Evolutionary conservation across 2,113 vertebrate species (phyloP), one percentile per base, ranked within the genome.

Genomic region (Rhipidura dahli): DNA sequence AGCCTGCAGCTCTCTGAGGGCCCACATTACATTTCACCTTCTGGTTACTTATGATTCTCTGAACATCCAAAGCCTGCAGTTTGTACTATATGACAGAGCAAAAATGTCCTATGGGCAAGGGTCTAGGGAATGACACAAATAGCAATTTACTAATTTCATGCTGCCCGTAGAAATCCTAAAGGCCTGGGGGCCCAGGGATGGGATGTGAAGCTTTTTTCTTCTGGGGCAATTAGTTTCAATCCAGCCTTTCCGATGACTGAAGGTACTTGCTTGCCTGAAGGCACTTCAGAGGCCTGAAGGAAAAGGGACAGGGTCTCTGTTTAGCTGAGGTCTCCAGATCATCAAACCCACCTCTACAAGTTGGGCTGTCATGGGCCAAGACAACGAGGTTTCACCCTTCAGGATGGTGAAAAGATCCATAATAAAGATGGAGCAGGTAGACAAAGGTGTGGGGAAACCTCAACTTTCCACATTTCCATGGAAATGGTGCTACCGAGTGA

Each of bases 111-210:
- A 24, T 93, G 89, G 87, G 59, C 83, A 94, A 78, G 57, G 90
- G 86, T 76, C 95, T 94, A 81, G 94, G 88, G 90, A 91, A 93
- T 81, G 89, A 87, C 76, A 96, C 83, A 95, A 95, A 95, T 5
- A 92, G 72, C 85, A 89, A 85, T 85, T 95, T 87, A 49, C 56
- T 96, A 11, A 71, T 87, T 97, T 90, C 78, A 39, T 54, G 79
- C 90, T 94, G 69, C 76, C 71, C 1, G 5, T 11, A 86, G 82
- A 83, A 81, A 61, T 66, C 63, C 82, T 69, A 16, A 90, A 73
- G 91, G 45, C 94, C 95, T 70, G 68, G 40, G 49, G 69, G 65
- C 26, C 40, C 78, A 51, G 30, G 57, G 33, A 18, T 44, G 78
- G 59, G 50, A 57, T 6, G 14, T 12, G 19, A 72, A 95, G 87